Base-by-base conservation (phyloP, 2,113 vertebrate genomes). In the Ctenodactylus gundi region DNA sequence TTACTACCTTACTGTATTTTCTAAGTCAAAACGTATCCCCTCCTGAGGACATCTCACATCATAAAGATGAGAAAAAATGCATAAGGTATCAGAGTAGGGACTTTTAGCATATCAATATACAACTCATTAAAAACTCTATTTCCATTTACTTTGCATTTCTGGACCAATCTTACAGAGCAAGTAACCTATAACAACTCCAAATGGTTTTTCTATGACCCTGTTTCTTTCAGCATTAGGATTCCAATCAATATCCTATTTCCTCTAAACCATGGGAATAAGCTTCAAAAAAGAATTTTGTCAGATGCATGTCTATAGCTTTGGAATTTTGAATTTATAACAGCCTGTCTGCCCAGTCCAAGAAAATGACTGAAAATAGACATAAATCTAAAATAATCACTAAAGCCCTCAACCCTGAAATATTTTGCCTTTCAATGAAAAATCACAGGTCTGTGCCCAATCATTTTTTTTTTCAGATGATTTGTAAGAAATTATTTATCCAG, bases 321-420 rank as follows among this genome's bases (percentile, higher is more conserved):
- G 31, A 72, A 83, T 76, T 93, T 65, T 90, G 65, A 90, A 83
- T 85, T 68, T 78, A 51, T 86, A 86, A 57, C 23, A 46, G 8
- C 21, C 58, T 91, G 12, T 76, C 49, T 58, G 3, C 36, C 20
- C 1, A n/a, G 58, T 7, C 15, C 15, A 93, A 89, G 75, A 70
- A 95, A 92, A 94, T 91, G 39, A 89, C 80, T 92, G 70, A 90
- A 96, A 93, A 83, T 87, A 25, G 49, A 29, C 70, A 55, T 81
- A 81, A 85, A 88, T 41, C 2, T 58, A 77, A 23, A 34, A 41
- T 62, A 92, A 93, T 57, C 8, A 73, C 51, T 44, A 70, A 84
- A 70, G 36, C n/a, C 41, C 21, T 49, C 87, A 84, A 49, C 68
- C 51, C 49, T 77, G 36, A 23, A 62, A 70, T 88, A 85, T 64